Evolutionary conservation across 1,140 invertebrate genomes (phyloP).

Genomic region (Diabrotica virgifera): DNA sequence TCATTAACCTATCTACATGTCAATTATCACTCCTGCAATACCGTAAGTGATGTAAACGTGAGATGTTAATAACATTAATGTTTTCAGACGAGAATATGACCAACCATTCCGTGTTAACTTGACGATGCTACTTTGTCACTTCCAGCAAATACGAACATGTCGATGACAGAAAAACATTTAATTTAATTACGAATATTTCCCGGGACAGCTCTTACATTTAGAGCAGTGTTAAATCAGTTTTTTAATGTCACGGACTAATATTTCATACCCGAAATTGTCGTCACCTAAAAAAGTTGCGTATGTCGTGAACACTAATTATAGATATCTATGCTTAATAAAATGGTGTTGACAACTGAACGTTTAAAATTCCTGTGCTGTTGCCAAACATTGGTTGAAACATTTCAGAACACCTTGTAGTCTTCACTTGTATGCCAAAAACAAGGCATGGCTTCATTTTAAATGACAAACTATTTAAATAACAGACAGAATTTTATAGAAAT

Average conservation of each 20-base stretch:
- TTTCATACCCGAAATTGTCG: background rate
- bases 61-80: no score
- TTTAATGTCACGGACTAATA: background rate
- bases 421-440: background rate
- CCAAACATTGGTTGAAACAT: constrained; percentile 18
- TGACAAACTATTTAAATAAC: background rate
- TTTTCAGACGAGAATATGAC: no score
- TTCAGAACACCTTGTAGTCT: constrained; percentile 7
- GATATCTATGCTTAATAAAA: constrained; percentile 10
- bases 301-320: constrained; percentile 10
- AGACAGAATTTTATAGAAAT: no score
- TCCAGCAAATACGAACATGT: no score
- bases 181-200: no score
- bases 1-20: no score
- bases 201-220: no score
- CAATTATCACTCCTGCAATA: no score
- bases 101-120: no score
- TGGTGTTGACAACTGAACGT: constrained; percentile 12
- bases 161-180: no score
- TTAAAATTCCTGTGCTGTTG: constrained; percentile 15
- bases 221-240: background rate
- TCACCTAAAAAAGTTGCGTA: background rate
- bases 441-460: background rate
- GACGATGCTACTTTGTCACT: no score
- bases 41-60: no score